These are phyloP conservation scores for Gallinago media DNA, from an alignment of 2,113 vertebrate genomes.

Conservation along the genomic window DNA sequence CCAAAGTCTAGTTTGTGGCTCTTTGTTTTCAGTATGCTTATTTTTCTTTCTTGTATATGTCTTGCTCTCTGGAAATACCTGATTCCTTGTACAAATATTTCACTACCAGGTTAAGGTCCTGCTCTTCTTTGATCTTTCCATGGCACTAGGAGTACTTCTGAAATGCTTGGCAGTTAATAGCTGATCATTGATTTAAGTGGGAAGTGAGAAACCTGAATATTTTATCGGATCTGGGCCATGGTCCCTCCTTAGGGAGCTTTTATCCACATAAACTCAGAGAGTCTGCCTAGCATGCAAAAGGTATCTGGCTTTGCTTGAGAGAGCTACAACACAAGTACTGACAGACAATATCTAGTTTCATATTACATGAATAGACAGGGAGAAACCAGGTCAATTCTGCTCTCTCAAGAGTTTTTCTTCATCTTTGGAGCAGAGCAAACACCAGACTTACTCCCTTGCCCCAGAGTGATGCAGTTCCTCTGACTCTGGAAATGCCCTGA, in stretches of 20 bases:
- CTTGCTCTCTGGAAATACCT: background rate
- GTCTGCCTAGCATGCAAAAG: conserved; percentile 40
- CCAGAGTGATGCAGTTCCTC: background rate
- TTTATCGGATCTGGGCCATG: conserved; percentile 34
- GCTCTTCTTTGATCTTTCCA: conserved; percentile 49
- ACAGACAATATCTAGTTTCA: background rate
- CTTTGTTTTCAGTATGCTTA: background rate
- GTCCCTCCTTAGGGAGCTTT: conserved; percentile 48
- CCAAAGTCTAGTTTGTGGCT: background rate
- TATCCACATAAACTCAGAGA: conserved; percentile 38
- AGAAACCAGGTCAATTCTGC: background rate
- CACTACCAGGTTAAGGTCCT: conserved; percentile 24
- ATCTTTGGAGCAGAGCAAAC: background rate
- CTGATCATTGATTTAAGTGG: conserved; percentile 50
- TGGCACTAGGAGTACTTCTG: conserved; percentile 1
- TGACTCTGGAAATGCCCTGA: background rate
- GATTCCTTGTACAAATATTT: conserved; percentile 20
- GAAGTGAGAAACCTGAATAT: conserved; percentile 63
- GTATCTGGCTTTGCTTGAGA: background rate
- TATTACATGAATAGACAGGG: conserved; percentile 8
- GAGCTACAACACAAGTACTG: background rate
- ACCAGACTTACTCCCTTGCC: background rate
- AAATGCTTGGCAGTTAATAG: conserved; percentile 40
- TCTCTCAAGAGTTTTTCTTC: background rate
- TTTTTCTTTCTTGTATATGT: background rate